These are phyloP conservation scores for Ictalurus punctatus DNA, from an alignment of 2,113 vertebrate genomes.

Conservation along the genomic window DNA sequence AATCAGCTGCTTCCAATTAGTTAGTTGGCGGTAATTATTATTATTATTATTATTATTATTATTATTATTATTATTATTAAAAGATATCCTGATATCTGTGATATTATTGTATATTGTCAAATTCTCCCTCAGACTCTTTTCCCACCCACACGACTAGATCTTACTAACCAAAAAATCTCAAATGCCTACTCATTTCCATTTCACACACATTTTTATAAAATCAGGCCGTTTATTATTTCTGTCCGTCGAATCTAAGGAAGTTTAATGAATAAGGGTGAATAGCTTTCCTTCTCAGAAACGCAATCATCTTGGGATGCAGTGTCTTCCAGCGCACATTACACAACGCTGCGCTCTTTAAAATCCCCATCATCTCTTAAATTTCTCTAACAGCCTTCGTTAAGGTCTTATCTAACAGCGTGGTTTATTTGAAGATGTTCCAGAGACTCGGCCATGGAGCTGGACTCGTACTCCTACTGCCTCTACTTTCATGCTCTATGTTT, in stretches of 20 bases:
- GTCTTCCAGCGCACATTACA: background rate
- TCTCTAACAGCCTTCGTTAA: constrained; percentile 15
- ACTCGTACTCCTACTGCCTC: constrained; percentile 4
- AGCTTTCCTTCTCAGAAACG: background rate
- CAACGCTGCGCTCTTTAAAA: background rate
- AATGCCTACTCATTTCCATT: background rate
- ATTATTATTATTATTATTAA: too few relatives aligned
- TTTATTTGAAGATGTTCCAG: constrained; percentile 13
- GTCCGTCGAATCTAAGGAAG: background rate
- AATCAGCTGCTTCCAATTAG: too few relatives aligned
- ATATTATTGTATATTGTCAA: background rate
- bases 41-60: too few relatives aligned
- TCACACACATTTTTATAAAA: background rate
- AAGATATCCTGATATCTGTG: background rate
- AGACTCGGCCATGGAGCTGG: background rate
- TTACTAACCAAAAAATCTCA: background rate
- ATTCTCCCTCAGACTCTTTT: background rate
- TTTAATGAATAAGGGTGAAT: constrained; percentile 1
- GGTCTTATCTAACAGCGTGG: constrained; percentile 8
- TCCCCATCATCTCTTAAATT: constrained; percentile 22
- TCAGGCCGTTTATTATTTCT: constrained; percentile 9
- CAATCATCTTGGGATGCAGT: background rate
- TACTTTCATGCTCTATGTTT: constrained; percentile 21
- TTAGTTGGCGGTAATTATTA: too few relatives aligned
- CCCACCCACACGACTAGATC: background rate